A percentile compares a stretch with the other conserved stretches of the same genome.
Conservation (phyloP, 2,888 invertebrate genomes). For the Caenorhabditis plicata region DNA sequence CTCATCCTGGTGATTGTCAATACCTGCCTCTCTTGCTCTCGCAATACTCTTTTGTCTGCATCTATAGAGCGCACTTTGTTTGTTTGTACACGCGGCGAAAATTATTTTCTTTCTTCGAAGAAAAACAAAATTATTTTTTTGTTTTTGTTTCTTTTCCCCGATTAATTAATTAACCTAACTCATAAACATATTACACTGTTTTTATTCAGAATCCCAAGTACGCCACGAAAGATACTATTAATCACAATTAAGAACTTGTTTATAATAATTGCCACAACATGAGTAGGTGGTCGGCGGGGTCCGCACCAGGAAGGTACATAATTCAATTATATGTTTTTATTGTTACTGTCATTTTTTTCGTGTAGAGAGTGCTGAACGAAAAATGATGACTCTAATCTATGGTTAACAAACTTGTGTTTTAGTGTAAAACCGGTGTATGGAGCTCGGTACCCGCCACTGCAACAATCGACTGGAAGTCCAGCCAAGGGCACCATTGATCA, state of each 20-base stretch:
- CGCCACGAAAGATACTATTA: background rate
- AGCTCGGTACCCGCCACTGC: slow-evolving; percentile 63
- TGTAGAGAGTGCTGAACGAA: too few relatives aligned
- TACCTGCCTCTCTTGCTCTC: too few relatives aligned
- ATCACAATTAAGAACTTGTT: background rate
- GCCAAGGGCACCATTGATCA: slow-evolving; percentile 25
- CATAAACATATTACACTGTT: slow-evolving; percentile 1
- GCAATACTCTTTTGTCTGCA: too few relatives aligned
- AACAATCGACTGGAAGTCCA: slow-evolving; percentile 32
- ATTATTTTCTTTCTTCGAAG: background rate
- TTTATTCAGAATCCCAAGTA: slow-evolving; percentile 8
- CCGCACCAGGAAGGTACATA: slow-evolving; percentile 42
- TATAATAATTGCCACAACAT: too few relatives aligned
- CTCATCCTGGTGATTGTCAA: too few relatives aligned
- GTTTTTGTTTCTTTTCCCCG: too few relatives aligned
- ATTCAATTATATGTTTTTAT: background rate
- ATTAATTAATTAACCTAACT: background rate
- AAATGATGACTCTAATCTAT: too few relatives aligned
- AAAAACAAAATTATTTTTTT: too few relatives aligned
- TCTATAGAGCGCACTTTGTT: too few relatives aligned
- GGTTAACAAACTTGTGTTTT: slow-evolving; percentile 7
- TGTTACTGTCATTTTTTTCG: too few relatives aligned
- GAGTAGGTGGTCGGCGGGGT: slow-evolving; percentile 49
- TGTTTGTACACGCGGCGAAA: too few relatives aligned
- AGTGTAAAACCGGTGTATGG: slow-evolving; percentile 64